Base-by-base conservation (phyloP, 2,797 vertebrate species). In the Mormyrus proboscirostris region DNA sequence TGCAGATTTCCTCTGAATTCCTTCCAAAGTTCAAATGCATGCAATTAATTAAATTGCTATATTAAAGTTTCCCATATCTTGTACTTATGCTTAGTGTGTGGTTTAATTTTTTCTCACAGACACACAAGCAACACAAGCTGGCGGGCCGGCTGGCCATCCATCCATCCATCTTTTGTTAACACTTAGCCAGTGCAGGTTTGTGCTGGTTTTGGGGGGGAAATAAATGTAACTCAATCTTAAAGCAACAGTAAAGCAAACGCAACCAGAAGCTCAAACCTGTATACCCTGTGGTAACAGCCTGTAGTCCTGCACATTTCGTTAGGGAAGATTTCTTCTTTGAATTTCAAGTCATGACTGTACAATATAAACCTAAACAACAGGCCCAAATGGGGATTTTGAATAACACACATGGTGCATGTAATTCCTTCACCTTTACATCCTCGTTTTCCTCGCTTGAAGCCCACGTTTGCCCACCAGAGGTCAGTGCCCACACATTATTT, bases 391-490 rank as follows among this genome's bases (percentile, higher is more conserved):
- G 14, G 12, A 73, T 73, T 73, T 16, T 73, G 65, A 73, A 38
- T 73, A 73, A 16, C 29, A 16, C 65, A 73, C 29, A 38, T 38
- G 65, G 65, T 29, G 41, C 76, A 82, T 44, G 76, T n/a, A 38
- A 73, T 73, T 73, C 29, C 76, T 47, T 44, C 76, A 47, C 16
- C 76, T 6, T 47, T 5, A 82, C 41, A 82, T 44, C 79, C 22
- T 49, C 38, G n/a, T 4, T 2, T 2, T 10, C 29, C 82, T 29
- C 47, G n/a, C 47, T 85, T 4, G 47, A 49, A 51, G 22, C 22
- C 49, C 49, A 85, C 25, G 1, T 73, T 62, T 4, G 22, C 22
- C 89, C 87, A 88, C 55, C 89, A 88, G 89, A 49, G 86, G 90
- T 79, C 90, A 62, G 16, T 89, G 33, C 29, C 33, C 50, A 88